Evolutionary conservation across 2,888 invertebrate species (phyloP), one percentile per base, ranked within the genome.

Genomic region (Antheraea assamensis): DNA sequence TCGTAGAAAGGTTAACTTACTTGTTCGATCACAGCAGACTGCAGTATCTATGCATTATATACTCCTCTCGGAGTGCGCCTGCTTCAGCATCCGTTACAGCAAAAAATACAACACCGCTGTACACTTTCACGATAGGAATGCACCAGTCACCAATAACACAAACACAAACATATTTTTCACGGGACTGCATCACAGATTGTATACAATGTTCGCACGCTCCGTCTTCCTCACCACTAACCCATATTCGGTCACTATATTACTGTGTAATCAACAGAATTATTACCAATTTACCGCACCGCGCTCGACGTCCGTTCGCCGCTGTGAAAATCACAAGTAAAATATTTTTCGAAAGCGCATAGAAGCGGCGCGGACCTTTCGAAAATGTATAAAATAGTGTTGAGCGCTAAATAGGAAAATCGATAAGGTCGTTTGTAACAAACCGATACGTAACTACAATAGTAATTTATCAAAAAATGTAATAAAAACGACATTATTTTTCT

Each of bases 391-490:
- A 92, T 91, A 91, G 86, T 88, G 87, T 89, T 89, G 87, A 89
- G 92, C 90, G 90, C 88, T 90, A 92, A 93, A 93, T 92, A 92
- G 89, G 90, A 94, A 93, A 93, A 94, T 92, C 93, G 93, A 94
- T 93, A 91, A 90, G 90, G 88, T 90, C 90, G 92, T 88, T 87
- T 86, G 85, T 85, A 85, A 85, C 87, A 86, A 87, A 87, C 88
- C 87, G 90, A 88, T 89, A 88, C 88, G 87, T 91, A 93, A 92
- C 90, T 92, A 91, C 88, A 91, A 93, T 92, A 91, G 92, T 91
- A 91, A 93, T 94, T 94, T 93, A 94, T 93, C 94, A 93, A 94
- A 94, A 94, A 93, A 92, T 94, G 89, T 93, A 94, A 93, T 94
- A 94, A 93, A 94, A 94, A 93, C 92, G 92, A 92, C 94, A 95